A percentile compares a stretch with the other conserved stretches of the same genome.
phyloP scores from a whole-genome alignment of 2,113 vertebrate genomes.

The Corvus moneduloides region DNA sequence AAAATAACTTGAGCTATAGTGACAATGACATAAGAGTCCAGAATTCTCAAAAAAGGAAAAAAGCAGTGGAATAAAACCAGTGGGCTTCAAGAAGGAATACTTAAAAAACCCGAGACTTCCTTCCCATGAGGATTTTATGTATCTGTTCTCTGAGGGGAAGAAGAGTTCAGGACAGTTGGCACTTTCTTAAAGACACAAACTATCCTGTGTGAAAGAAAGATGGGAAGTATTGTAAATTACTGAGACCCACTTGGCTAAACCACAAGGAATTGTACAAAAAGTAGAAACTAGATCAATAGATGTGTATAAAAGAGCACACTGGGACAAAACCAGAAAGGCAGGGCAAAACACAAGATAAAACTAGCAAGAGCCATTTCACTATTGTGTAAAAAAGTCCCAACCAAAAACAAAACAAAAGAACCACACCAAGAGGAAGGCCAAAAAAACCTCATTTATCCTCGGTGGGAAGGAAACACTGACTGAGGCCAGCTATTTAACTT shows the following conservation, averaged over 20 bases:
- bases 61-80: not conserved
- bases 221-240: slow-evolving; percentile 56
- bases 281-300: slow-evolving; percentile 33
- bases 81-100: not conserved
- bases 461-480: not conserved
- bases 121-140: slow-evolving; percentile 17
- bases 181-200: slow-evolving; percentile 12
- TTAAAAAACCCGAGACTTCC: not conserved
- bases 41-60: not conserved
- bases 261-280: slow-evolving; percentile 30
- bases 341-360: not conserved
- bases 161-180: slow-evolving; percentile 53
- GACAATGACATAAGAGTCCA: not conserved
- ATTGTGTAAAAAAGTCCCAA: not conserved
- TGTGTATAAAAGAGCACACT: not conserved
- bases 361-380: not conserved
- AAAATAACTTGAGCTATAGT: not conserved
- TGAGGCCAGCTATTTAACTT: not conserved
- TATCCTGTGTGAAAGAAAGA: slow-evolving; percentile 21
- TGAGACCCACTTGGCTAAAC: slow-evolving; percentile 22
- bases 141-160: not conserved
- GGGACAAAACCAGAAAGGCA: slow-evolving; percentile 27
- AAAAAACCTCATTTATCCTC: not conserved
- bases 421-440: not conserved
- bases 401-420: not conserved